A percentile compares a stretch with the other conserved stretches of the same genome.
Evolutionary conservation across 2,113 vertebrate genomes (phyloP).

Genomic region (pig (Sus scrofa)): T2T-Sscrofa CM000817.6:14388501-14389000

Average conservation of each 20-base stretch:
- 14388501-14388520: slow-evolving; percentile 1
- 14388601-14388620: not conserved
- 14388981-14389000: slow-evolving; percentile 35
- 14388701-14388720: slow-evolving; percentile 97
- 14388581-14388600: slow-evolving; percentile 31
- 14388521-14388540: not conserved
- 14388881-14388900: not conserved
- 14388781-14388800: slow-evolving; percentile 99
- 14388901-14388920: not conserved
- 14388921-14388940: not conserved
- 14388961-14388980: not conserved
- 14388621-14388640: not conserved
- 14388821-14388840: not conserved
- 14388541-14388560: not conserved
- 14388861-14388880: not conserved
- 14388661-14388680: not conserved
- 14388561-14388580: not conserved
- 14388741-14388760: slow-evolving; percentile 97
- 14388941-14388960: not conserved
- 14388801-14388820: slow-evolving; percentile 93
- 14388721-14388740: slow-evolving; percentile 99
- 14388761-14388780: slow-evolving; percentile 99
- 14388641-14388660: not conserved
- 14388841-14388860: not conserved
- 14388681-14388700: slow-evolving; percentile 96